phyloP scores from a whole-genome alignment of 2,888 invertebrate genomes.

The Kryphioiulus occultus region DNA sequence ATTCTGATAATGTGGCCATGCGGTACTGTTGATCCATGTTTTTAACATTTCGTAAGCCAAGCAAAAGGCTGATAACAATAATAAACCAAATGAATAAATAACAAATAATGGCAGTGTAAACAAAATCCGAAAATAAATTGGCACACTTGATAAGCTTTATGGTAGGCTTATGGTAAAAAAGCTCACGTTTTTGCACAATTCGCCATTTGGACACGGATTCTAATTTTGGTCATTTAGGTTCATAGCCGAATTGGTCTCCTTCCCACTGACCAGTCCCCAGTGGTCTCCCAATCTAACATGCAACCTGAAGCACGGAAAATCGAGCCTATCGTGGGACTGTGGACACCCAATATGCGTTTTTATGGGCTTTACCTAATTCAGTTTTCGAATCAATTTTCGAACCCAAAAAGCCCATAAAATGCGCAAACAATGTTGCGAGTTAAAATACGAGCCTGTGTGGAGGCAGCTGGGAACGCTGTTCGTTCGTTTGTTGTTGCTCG shows the following conservation, averaged over 20 bases:
- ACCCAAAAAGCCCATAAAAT: not conserved
- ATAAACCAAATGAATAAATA: not conserved
- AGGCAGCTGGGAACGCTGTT: not conserved
- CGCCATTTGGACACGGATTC: not conserved
- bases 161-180: not conserved
- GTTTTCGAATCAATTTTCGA: not conserved
- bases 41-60: no score
- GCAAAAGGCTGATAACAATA: no score
- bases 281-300: not conserved
- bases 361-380: not conserved
- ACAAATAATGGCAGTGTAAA: not conserved
- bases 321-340: no score
- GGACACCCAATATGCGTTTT: not conserved
- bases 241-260: no score
- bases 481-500: not conserved
- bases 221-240: no score
- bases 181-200: not conserved
- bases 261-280: not conserved
- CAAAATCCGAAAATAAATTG: not conserved
- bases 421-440: not conserved
- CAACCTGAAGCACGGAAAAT: not conserved
- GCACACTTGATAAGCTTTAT: not conserved
- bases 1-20: no score
- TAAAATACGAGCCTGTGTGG: not conserved
- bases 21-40: no score